Percentiles rank a stretch among this genome's conserved stretches.
Conservation (phyloP, 1,140 invertebrate genomes). For the Trachymyrmex septentrionalis region DNA sequence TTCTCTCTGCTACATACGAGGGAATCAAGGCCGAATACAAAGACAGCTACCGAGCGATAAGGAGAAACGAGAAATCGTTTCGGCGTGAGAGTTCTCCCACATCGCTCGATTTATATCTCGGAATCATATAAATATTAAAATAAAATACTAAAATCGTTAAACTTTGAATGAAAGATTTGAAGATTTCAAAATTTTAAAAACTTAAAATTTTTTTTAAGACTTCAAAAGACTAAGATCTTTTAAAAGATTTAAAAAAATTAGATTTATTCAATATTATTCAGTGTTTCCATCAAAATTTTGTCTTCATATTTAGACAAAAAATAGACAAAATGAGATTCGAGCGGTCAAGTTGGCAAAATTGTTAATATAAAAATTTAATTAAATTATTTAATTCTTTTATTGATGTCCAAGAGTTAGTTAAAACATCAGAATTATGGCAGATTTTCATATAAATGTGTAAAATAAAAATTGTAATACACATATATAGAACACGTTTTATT, state of each 20-base stretch:
- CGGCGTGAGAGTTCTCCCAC: too few relatives aligned
- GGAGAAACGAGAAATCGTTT: background rate
- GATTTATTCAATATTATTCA: background rate
- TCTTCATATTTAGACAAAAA: too few relatives aligned
- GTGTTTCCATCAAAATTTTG: background rate
- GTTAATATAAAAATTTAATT: slow-evolving; percentile 21
- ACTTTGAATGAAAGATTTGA: background rate
- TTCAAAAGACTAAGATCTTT: too few relatives aligned
- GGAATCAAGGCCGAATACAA: background rate
- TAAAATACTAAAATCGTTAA: background rate
- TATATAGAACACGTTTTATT: background rate
- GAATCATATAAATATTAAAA: background rate
- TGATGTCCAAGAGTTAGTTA: background rate
- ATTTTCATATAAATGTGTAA: background rate
- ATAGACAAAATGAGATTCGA: background rate
- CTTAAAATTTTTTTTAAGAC: too few relatives aligned
- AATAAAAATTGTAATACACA: background rate
- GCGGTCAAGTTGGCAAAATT: background rate
- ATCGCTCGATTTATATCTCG: background rate
- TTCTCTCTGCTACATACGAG: background rate
- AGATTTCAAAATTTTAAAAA: too few relatives aligned
- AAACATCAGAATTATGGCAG: background rate
- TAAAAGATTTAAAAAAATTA: too few relatives aligned
- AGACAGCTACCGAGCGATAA: background rate
- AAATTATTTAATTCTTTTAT: background rate